Evolutionary conservation across 2,113 vertebrate species (phyloP), one percentile per base, ranked within the genome.

Genomic region (Willisornis vidua): DNA sequence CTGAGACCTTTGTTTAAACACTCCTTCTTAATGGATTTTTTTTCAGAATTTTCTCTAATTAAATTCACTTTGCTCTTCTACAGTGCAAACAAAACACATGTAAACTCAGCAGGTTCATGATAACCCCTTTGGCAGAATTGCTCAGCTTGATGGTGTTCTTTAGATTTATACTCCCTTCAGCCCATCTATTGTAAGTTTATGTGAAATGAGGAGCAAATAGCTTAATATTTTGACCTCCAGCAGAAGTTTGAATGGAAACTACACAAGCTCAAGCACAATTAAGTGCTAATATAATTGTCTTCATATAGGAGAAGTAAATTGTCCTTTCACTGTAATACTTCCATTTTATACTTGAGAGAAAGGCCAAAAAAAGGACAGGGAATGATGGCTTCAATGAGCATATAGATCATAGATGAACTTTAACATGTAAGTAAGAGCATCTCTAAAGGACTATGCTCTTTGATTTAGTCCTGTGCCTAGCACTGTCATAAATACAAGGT

Each of bases 321-420:
- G 39, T 80, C 39, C 15, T 83, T 90, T 62, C 51, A 45, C 63
- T 59, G 26, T 18, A 90, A 63, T 83, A 41, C 12, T 90, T 74
- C 63, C 81, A 45, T n/a, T 91, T 89, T 90, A 70, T 75, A 90
- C 19, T 85, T 81, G 31, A 89, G n/a, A 71, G 28, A 86, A 92
- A 88, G 58, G 68, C 51, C 80, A 93, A 52, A 95, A 51, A 93
- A 90, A 33, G 18, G 16, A 73, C 67, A 84, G 84, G n/a, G 58
- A 95, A 84, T 90, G 71, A 93, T 88, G 83, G 59, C 46, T 80
- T 86, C 87, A 65, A 33, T 80, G 85, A 57, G 48, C 45, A 33
- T 52, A 59, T 81, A 95, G 92, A 95, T 92, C 90, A 95, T 74
- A 67, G 39, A 84, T 43, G 59, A 94, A 93, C 85, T 90, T 88